Evolutionary conservation across 2,797 vertebrate species (phyloP).

Genomic region (Pangasius larnaudii): DNA sequence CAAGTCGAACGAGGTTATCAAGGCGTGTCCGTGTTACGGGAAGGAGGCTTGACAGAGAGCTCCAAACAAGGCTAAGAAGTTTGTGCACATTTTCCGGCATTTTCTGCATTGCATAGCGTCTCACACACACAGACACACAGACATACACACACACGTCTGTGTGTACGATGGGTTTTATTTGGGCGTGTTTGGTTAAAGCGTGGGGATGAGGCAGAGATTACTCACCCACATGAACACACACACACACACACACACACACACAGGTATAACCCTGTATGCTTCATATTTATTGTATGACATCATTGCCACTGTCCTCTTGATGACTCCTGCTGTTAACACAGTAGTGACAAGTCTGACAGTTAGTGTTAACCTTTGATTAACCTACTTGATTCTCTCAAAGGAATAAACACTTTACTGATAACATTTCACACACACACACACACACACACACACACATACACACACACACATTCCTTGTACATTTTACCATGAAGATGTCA

Average conservation of each 20-base stretch:
- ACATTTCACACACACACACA: not conserved
- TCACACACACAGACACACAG: not conserved
- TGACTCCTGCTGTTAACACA: slow-evolving; percentile 7
- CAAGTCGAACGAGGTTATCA: slow-evolving; percentile 22
- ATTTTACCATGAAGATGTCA: not conserved
- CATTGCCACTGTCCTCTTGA: slow-evolving; percentile 36
- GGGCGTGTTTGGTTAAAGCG: slow-evolving; percentile 56
- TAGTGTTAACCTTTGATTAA: not conserved
- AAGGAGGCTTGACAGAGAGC: slow-evolving; percentile 19
- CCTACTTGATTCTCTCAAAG: not conserved
- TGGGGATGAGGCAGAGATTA: slow-evolving; percentile 50
- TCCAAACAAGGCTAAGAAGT: slow-evolving; percentile 14
- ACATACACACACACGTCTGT: slow-evolving; percentile 30
- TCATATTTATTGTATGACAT: slow-evolving; percentile 31
- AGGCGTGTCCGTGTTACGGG: slow-evolving; percentile 28
- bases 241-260: slow-evolving; percentile 24
- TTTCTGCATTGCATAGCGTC: not conserved
- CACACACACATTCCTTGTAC: not conserved
- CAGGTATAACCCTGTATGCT: not conserved
- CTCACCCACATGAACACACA: slow-evolving; percentile 45
- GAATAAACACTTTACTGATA: not conserved
- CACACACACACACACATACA: not conserved
- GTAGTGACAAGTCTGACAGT: not conserved
- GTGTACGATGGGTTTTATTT: slow-evolving; percentile 60
- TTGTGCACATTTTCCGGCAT: not conserved